Evolutionary conservation across 2,888 invertebrate species (phyloP).

Genomic region (Ctenicera cuprea): DNA sequence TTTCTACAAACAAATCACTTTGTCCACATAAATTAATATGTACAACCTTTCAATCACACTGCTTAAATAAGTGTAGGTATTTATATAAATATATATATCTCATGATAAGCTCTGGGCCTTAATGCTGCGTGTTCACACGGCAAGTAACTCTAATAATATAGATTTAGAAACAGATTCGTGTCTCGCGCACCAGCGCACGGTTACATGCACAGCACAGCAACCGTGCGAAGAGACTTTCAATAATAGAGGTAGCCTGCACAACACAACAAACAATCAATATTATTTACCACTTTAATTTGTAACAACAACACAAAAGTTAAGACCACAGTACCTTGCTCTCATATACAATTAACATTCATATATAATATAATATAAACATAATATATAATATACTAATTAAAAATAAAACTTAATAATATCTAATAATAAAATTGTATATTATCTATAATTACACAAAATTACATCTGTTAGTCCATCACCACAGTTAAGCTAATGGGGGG

Average conservation of each 20-base stretch:
- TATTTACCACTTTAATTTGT: constrained; percentile 63
- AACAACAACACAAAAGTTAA: constrained; percentile 64
- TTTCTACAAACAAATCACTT: constrained; percentile 72
- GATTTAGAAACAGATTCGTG: constrained; percentile 61
- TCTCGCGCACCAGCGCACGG: constrained; percentile 63
- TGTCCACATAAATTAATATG: constrained; percentile 73
- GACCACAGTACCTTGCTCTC: constrained; percentile 71
- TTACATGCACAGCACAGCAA: constrained; percentile 55
- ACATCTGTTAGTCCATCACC: constrained; percentile 72
- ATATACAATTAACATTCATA: constrained; percentile 64
- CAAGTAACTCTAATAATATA: constrained; percentile 64
- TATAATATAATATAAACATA: constrained; percentile 61
- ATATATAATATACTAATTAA: constrained; percentile 66
- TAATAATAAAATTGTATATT: constrained; percentile 57
- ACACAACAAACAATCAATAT: constrained; percentile 64
- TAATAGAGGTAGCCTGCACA: constrained; percentile 67
- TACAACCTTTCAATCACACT: constrained; percentile 72
- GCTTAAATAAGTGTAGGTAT: constrained; percentile 71
- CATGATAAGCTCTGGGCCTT: constrained; percentile 69
- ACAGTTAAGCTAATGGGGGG: constrained; percentile 68
- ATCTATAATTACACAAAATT: constrained; percentile 69
- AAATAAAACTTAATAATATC: constrained; percentile 63
- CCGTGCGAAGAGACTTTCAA: constrained; percentile 62
- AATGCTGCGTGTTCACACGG: constrained; percentile 64
- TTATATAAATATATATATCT: constrained; percentile 69